A percentile compares a stretch with the other conserved stretches of the same genome.
Conservation (phyloP, 2,113 vertebrate species). For the Pollachius pollachius region DNA sequence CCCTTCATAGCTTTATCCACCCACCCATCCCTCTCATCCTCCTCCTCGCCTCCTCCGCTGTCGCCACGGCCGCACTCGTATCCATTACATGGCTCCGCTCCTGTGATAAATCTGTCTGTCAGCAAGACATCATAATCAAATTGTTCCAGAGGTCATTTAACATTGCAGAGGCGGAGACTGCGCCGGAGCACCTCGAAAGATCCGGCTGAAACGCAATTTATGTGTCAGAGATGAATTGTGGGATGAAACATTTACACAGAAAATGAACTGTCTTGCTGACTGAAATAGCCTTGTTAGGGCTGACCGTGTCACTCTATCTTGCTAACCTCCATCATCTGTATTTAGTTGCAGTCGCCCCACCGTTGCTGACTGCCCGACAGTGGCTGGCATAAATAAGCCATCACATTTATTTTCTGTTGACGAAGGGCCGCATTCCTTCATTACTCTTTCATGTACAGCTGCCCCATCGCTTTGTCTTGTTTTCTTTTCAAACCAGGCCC, state of each 20-base stretch:
- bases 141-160: slow-evolving; percentile 82
- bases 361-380: slow-evolving; percentile 21
- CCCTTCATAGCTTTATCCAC: background rate
- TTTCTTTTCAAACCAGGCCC: background rate
- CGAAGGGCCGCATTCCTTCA: too few relatives aligned
- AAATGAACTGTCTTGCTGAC: slow-evolving; percentile 68
- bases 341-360: slow-evolving; percentile 30
- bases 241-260: slow-evolving; percentile 70
- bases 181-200: slow-evolving; percentile 64
- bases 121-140: slow-evolving; percentile 78
- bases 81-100: slow-evolving; percentile 70
- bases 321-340: slow-evolving; percentile 46
- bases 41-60: slow-evolving; percentile 35
- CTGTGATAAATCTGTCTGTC: slow-evolving; percentile 77
- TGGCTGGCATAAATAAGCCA: slow-evolving; percentile 24
- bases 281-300: slow-evolving; percentile 65
- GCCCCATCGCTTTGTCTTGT: background rate
- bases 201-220: slow-evolving; percentile 73
- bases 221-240: slow-evolving; percentile 76
- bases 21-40: background rate
- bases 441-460: background rate
- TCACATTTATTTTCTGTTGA: slow-evolving; percentile 1
- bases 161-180: slow-evolving; percentile 72
- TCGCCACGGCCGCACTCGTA: slow-evolving; percentile 61
- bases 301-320: slow-evolving; percentile 67